These are phyloP conservation scores for Phengaris alcon DNA, from an alignment of 2,888 invertebrate genomes.

Conservation along the genomic window DNA sequence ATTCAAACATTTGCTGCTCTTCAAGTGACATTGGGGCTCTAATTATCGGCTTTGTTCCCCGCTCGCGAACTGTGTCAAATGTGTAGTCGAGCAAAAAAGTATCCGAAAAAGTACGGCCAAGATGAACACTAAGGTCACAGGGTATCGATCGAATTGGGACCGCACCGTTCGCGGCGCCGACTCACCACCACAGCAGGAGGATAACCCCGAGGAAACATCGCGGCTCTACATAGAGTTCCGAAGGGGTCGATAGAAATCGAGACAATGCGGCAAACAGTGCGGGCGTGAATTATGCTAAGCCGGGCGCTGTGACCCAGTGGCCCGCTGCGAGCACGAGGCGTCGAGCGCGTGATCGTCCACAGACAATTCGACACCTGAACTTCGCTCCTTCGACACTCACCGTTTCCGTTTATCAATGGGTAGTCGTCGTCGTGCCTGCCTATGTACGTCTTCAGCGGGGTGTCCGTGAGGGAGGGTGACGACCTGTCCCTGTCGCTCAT, in stretches of 20 bases:
- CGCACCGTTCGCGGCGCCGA: conserved; percentile 44
- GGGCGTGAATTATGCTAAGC: conserved; percentile 37
- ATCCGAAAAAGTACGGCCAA: conserved; percentile 33
- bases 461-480: conserved; percentile 93
- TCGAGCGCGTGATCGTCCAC: conserved; percentile 47
- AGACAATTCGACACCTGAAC: conserved; percentile 36
- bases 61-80: background rate
- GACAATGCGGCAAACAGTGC: conserved; percentile 66
- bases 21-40: conserved; percentile 16
- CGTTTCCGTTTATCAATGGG: conserved; percentile 88
- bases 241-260: conserved; percentile 65
- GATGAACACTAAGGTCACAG: conserved; percentile 61
- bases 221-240: conserved; percentile 31
- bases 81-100: background rate
- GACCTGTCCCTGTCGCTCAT: conserved; percentile 95
- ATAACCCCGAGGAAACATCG: background rate
- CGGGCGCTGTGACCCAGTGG: conserved; percentile 38
- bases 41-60: background rate
- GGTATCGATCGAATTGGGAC: conserved; percentile 69
- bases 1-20: conserved; percentile 1
- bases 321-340: conserved; percentile 43
- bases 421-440: conserved; percentile 90
- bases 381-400: conserved; percentile 65
- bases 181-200: conserved; percentile 35
- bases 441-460: conserved; percentile 91